Base-by-base conservation (phyloP, 2,888 invertebrate species). In the Steromphala cineraria region DNA sequence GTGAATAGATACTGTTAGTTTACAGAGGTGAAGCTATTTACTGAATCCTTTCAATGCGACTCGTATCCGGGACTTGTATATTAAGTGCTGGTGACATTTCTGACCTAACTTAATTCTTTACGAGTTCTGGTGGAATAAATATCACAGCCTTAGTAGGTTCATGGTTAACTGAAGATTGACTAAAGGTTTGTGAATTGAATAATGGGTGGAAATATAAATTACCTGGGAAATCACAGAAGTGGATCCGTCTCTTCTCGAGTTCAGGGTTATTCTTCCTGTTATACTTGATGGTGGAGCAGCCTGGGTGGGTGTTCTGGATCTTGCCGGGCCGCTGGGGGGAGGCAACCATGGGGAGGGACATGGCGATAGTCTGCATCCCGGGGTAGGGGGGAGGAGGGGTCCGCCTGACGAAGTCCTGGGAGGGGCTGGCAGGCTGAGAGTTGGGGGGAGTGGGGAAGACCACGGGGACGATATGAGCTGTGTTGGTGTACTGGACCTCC, bases 201-300 rank as follows among this genome's bases (percentile, higher is more conserved):
- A 10, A 46, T 10, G 13, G 7, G 1, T 5, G 46, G 46, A 13
- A 46, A 46, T 46, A 46, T 46, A 8, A 88, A 87, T 88, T 87
- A 93, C 93, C 90, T 93, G 97, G 96, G 94, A 97, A 98, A 95
- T 98, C 97, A 95, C 99, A 99, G 94, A 97, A 98, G 93, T 99
- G 98, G 90, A 98, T 98, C 92, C 99, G 95, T 88, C 98, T 95
- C 94, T 98, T 98, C 94, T 99, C 98, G 89, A 99, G 94, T 93
- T 99, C 98, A 0, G 98, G 98, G 94, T 99, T 99, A 94, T 98
- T 98, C 92, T 98, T 95, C 87, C 98, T 95, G 94, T 98, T 98
- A 94, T 97, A 98, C 92, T 96, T 97, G 85, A 93, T 93, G 40
- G 93, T 93, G 13, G 93, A 91, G 83, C 93, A 93, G 3, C 93